Percentiles rank a stretch among this genome's conserved stretches.
These are phyloP conservation scores for Oriolus oriolus DNA, from an alignment of 2,113 vertebrate genomes.

Conservation along the genomic window DNA sequence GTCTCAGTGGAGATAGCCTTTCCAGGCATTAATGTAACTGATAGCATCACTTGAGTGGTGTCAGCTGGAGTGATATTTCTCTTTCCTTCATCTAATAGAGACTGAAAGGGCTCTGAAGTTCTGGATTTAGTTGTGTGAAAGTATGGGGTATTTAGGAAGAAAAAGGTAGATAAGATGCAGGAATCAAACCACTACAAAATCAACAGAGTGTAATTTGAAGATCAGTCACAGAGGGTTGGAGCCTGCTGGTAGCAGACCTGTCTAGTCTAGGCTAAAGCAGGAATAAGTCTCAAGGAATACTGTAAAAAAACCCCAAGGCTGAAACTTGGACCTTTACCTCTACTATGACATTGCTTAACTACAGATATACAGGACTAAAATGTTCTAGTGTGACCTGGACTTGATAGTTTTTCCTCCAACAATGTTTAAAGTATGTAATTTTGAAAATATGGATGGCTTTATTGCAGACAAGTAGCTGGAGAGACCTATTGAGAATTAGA, in stretches of 20 bases:
- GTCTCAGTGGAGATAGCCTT: background rate
- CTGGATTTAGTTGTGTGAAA: background rate
- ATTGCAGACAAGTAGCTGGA: background rate
- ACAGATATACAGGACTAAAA: background rate
- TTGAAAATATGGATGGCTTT: background rate
- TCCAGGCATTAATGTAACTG: background rate
- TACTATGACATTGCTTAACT: background rate
- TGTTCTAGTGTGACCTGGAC: background rate
- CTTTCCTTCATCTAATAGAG: background rate
- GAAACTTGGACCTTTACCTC: background rate
- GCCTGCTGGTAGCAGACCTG: rapidly evolving
- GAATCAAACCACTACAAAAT: background rate
- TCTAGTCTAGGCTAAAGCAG: background rate
- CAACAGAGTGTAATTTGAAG: background rate
- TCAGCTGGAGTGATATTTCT: background rate
- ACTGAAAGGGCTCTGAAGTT: background rate
- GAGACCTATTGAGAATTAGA: background rate
- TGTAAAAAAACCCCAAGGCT: background rate
- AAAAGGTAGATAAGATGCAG: background rate
- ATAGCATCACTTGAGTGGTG: background rate
- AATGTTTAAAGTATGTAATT: background rate
- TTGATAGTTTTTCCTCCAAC: background rate
- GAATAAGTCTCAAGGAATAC: background rate
- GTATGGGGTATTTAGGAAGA: background rate
- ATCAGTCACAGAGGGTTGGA: background rate